A percentile compares a stretch with the other conserved stretches of the same genome.
These are phyloP conservation scores for Alcedo atthis DNA, from an alignment of 2,797 vertebrate species.

Conservation along the genomic window DNA sequence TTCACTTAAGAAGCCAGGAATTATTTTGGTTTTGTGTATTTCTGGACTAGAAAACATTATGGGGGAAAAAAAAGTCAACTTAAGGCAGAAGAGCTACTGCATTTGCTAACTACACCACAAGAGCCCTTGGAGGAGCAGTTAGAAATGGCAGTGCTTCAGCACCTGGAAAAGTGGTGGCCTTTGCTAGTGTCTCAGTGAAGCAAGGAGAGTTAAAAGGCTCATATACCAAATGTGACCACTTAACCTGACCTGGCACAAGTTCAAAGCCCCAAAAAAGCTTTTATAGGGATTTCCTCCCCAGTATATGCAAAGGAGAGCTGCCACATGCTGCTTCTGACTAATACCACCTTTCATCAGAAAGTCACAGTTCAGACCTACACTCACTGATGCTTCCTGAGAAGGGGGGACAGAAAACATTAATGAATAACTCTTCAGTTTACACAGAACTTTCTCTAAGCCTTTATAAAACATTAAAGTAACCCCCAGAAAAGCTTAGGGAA, in stretches of 20 bases:
- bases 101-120: neutral
- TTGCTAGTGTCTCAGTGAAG: neutral
- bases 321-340: neutral
- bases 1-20: constrained; percentile 9
- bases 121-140: neutral
- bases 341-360: neutral
- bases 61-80: neutral
- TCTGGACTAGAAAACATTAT: neutral
- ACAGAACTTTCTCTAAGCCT: neutral
- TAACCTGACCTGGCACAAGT: neutral
- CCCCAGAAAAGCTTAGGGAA: neutral
- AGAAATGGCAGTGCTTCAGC: rapidly evolving
- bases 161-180: neutral
- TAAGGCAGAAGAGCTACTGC: neutral
- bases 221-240: neutral
- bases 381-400: neutral
- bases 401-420: neutral
- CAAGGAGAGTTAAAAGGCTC: neutral
- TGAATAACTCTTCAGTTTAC: neutral
- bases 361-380: neutral
- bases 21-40: constrained; percentile 11
- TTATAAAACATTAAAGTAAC: neutral
- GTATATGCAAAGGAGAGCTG: neutral
- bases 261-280: neutral
- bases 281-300: neutral